Evolutionary conservation across 2,888 invertebrate genomes (phyloP), one percentile per base, ranked within the genome.

Genomic region (Philereme transversata): DNA sequence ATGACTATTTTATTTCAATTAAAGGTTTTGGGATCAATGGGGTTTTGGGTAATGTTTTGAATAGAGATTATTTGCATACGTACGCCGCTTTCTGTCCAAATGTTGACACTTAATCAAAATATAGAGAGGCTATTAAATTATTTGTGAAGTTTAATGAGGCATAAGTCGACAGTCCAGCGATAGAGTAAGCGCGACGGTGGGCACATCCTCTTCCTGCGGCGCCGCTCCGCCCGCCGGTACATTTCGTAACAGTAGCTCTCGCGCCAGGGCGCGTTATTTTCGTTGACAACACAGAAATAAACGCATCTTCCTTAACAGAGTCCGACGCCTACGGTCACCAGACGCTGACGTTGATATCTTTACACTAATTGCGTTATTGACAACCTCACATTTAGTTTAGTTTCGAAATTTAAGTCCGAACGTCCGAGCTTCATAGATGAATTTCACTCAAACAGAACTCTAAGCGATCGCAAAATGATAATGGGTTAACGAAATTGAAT

Each of bases 301-400:
- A 85, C 82, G 68, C 84, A 81, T 86, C 86, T 88, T 83, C 84
- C 86, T 85, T 84, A 86, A 84, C 83, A 83, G 76, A 79, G 76
- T 64, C 71, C 78, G 81, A 80, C 83, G 66, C 71, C 78, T 81
- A 80, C 84, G 84, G 82, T 82, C 81, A 83, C 82, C 82, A 83
- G 81, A 82, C 84, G 84, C 78, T 81, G 88, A 88, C 89, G 90
- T 87, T 89, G 88, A 90, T 87, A 85, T 84, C 85, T 90, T 87
- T 85, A 88, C 88, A 84, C 90, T 91, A 90, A 92, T 90, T 88
- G 82, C 87, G 82, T 83, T 91, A 91, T 90, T 91, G 91, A 90
- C 90, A 88, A 82, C 76, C 74, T 77, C 77, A 81, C 79, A 78
- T 84, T 83, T 82, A 81, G 82, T 82, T 82, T 73, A 75, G 78